These are phyloP conservation scores for Chloroclysta siterata DNA, from an alignment of 2,888 invertebrate species.

Conservation along the genomic window DNA sequence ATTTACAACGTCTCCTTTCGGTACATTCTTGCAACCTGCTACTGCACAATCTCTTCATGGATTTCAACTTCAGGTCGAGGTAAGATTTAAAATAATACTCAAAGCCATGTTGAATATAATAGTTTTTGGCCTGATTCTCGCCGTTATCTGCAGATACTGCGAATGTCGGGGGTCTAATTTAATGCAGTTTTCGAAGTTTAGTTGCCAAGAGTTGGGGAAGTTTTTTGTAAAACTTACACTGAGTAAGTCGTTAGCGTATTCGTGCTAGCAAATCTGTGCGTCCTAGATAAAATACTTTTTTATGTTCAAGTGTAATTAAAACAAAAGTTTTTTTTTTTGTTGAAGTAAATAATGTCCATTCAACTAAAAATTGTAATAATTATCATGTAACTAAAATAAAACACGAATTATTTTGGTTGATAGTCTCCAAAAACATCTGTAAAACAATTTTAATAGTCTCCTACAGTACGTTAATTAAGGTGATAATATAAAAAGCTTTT, in stretches of 20 bases:
- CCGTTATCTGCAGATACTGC: constrained; percentile 41
- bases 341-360: no score
- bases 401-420: no score
- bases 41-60: constrained; percentile 92
- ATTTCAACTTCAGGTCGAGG: constrained; percentile 94
- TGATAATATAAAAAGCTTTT: constrained; percentile 25
- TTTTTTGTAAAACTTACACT: constrained; percentile 46
- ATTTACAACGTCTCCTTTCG: constrained; percentile 95
- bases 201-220: constrained; percentile 47
- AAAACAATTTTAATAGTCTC: neutral
- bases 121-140: constrained; percentile 32
- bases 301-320: neutral
- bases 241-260: constrained; percentile 48
- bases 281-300: constrained; percentile 21
- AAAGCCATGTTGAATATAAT: constrained; percentile 6
- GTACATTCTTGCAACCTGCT: constrained; percentile 93
- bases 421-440: neutral
- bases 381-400: no score
- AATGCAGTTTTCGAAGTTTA: constrained; percentile 48
- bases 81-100: constrained; percentile 44
- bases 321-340: no score
- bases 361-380: no score
- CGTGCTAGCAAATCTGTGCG: constrained; percentile 34
- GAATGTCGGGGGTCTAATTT: constrained; percentile 44
- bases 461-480: neutral